Evolutionary conservation across 2,797 vertebrate species (phyloP).

Genomic region (Schizopygopsis malacanthus): DNA sequence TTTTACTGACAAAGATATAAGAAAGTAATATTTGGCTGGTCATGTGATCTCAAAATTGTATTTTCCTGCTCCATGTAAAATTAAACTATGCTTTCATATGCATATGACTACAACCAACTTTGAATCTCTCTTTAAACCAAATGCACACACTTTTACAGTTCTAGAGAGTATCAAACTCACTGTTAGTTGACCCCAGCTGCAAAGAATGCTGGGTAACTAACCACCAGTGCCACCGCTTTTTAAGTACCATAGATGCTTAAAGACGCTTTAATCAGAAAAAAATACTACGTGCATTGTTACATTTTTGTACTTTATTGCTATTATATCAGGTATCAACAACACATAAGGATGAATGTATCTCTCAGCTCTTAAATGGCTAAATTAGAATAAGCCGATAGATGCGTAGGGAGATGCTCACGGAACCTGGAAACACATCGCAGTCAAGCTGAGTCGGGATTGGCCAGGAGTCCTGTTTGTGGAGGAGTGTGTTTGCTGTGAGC

Average conservation of each 20-base stretch:
- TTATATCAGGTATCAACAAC: background rate
- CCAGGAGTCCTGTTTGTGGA: constrained; percentile 38
- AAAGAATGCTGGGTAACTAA: background rate
- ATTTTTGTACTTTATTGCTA: background rate
- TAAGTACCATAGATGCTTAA: constrained; percentile 4
- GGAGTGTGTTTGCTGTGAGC: constrained; percentile 37
- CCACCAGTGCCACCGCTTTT: background rate
- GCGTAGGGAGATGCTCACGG: background rate
- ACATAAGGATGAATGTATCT: background rate
- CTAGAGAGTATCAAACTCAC: background rate
- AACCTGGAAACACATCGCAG: constrained; percentile 5
- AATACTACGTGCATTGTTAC: background rate
- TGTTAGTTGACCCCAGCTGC: background rate
- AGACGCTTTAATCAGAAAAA: background rate
- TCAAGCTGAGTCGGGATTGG: constrained; percentile 24
- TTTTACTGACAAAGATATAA: background rate
- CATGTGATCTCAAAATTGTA: background rate
- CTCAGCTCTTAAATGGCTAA: background rate
- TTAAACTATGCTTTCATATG: background rate
- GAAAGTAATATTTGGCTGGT: background rate
- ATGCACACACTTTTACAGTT: background rate
- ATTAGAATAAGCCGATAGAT: background rate
- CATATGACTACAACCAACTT: background rate
- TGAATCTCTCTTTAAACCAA: background rate
- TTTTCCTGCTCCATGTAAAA: background rate